These are phyloP conservation scores for Maylandia zebra DNA, from an alignment of 2,113 vertebrate species.

Conservation along the genomic window DNA sequence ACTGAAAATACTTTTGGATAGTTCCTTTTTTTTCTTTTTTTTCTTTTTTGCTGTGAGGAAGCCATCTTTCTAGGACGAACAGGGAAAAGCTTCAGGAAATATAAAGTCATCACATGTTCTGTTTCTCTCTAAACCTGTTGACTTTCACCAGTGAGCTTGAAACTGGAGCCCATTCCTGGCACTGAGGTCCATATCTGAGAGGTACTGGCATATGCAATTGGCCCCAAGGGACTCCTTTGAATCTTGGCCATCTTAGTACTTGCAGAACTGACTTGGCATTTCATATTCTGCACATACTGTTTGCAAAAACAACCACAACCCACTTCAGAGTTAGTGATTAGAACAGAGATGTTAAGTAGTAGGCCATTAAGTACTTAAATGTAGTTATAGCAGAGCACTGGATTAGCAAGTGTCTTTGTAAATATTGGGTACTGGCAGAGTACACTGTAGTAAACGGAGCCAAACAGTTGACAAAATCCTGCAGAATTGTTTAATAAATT, in stretches of 20 bases:
- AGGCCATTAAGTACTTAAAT: neutral
- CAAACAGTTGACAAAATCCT: neutral
- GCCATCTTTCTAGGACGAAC: neutral
- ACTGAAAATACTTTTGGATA: neutral
- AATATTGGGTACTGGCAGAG: neutral
- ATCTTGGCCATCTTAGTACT: slow-evolving; percentile 12
- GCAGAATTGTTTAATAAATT: neutral
- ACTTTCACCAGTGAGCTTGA: slow-evolving; percentile 9
- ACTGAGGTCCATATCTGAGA: slow-evolving; percentile 25
- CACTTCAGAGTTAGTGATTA: neutral
- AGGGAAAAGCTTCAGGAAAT: neutral
- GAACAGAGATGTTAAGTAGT: neutral
- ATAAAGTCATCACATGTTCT: neutral
- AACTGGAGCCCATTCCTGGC: slow-evolving; percentile 34
- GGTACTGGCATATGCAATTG: slow-evolving; percentile 20
- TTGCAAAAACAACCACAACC: neutral
- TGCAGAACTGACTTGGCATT: neutral
- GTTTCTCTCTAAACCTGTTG: neutral
- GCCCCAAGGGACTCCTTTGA: slow-evolving; percentile 25
- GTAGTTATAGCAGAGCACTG: neutral
- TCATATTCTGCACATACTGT: neutral
- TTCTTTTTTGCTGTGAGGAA: neutral
- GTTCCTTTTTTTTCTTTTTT: neutral
- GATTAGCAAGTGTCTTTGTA: neutral
- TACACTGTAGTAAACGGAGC: neutral